Evolutionary conservation across 2,113 vertebrate genomes (phyloP), one percentile per base, ranked within the genome.

Genomic region (Alces alces): DNA sequence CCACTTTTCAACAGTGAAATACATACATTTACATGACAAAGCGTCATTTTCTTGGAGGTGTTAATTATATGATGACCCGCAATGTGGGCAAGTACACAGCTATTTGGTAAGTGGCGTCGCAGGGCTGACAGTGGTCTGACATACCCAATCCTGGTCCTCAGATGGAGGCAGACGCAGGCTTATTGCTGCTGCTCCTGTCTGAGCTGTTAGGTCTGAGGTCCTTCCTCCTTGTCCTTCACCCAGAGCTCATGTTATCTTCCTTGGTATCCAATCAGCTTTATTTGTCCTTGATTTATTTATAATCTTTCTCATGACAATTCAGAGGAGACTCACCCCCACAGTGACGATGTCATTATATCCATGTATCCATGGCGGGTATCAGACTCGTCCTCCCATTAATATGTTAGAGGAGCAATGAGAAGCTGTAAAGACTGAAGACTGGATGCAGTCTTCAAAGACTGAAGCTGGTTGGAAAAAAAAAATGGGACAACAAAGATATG

Each of bases 131-230:
- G 4, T 1, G 27, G n/a, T n/a, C n/a, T 64, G 0, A 7, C 6
- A 2, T 3, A 2, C 16, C 58, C 6, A 14, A 76, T 6, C 7
- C 13, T 15, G 2, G 3, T 21, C 33, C 54, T 83, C 47, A 4
- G 57, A 52, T 61, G 1, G 25, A 36, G 66, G 27, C 2, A 6
- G 11, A 2, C 0, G 0, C 23, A 12, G 39, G 33, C 6, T 0
- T 8, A 7, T 0, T 2, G 30, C 21, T 25, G 33, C 11, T 0
- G 3, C 2, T 23, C 54, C 10, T 6, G 4, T 57, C 15, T 6
- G 1, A 1, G 16, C 64, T 27, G 4, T 54, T 7, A 11, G 15
- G 39, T 28, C 83, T 2, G 2, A 21, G 0, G 4, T 2, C 1
- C 14, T 55, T 82, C 17, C 60, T 47, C 14, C 17, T 27, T 27